Conservation (phyloP, 1,140 invertebrate species). For the Rhagoletis pomonella region DNA sequence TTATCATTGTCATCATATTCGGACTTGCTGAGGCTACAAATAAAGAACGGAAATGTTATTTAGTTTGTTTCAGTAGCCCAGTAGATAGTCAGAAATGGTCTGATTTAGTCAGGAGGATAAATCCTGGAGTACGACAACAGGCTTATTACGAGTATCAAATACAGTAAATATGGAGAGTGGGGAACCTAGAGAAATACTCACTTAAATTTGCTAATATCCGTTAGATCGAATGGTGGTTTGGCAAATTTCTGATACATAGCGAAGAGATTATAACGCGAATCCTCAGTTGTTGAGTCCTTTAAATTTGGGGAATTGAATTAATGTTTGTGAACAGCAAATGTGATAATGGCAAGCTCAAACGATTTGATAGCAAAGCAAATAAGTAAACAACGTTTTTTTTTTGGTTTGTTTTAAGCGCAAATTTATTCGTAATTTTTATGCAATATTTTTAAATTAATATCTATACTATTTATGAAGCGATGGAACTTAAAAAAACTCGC, state of each 20-base stretch:
- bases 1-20: constrained; percentile 75
- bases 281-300: constrained; percentile 71
- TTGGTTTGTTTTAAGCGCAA: constrained; percentile 52
- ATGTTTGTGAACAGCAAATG: not conserved
- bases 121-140: too few relatives aligned
- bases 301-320: constrained; percentile 52
- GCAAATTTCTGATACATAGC: constrained; percentile 74
- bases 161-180: constrained; percentile 1
- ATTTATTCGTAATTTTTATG: constrained; percentile 53
- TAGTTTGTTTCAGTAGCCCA: too few relatives aligned
- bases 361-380: constrained; percentile 46
- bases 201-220: constrained; percentile 72
- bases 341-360: not conserved
- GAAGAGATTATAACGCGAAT: constrained; percentile 72
- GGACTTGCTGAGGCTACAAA: constrained; percentile 63
- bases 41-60: too few relatives aligned
- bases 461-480: too few relatives aligned
- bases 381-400: constrained; percentile 51
- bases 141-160: too few relatives aligned
- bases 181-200: constrained; percentile 60
- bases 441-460: too few relatives aligned
- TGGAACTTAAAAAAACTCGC: too few relatives aligned
- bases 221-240: constrained; percentile 72
- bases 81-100: too few relatives aligned
- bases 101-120: too few relatives aligned